Percentiles rank a stretch among this genome's conserved stretches.
phyloP scores from a whole-genome alignment of 2,888 invertebrate species.

The Gymnosoma rotundatum region DNA sequence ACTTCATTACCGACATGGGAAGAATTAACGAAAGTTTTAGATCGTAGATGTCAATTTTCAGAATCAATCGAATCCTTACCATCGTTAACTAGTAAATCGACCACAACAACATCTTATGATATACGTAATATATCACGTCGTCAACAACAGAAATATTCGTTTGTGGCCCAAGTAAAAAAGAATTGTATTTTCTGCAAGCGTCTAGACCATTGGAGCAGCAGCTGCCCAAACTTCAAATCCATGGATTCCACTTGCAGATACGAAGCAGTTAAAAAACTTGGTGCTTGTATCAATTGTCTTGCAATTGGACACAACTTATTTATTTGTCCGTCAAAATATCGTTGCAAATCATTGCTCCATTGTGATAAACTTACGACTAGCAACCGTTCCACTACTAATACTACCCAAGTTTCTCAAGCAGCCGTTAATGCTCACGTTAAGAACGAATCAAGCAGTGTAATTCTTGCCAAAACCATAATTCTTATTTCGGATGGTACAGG shows the following conservation, averaged over 20 bases:
- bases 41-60: slow-evolving; percentile 57
- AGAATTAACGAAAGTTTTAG: slow-evolving; percentile 40
- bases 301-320: background rate
- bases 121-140: slow-evolving; percentile 23
- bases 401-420: too few relatives aligned
- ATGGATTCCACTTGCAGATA: slow-evolving; percentile 2
- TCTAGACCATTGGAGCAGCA: slow-evolving; percentile 33
- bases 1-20: slow-evolving; percentile 49
- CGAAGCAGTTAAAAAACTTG: slow-evolving; percentile 28
- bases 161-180: slow-evolving; percentile 11
- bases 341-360: background rate
- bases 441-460: too few relatives aligned
- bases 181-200: slow-evolving; percentile 31
- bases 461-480: too few relatives aligned
- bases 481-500: too few relatives aligned
- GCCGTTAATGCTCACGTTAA: too few relatives aligned
- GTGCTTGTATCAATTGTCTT: slow-evolving; percentile 34
- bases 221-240: slow-evolving; percentile 13
- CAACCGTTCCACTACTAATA: too few relatives aligned
- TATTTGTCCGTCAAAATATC: slow-evolving; percentile 14
- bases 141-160: slow-evolving; percentile 23
- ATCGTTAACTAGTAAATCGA: slow-evolving; percentile 2
- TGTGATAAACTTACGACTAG: too few relatives aligned
- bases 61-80: slow-evolving; percentile 35
- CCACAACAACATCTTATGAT: too few relatives aligned